phyloP scores from a whole-genome alignment of 2,888 invertebrate species.

The Brachyptera putata region DNA sequence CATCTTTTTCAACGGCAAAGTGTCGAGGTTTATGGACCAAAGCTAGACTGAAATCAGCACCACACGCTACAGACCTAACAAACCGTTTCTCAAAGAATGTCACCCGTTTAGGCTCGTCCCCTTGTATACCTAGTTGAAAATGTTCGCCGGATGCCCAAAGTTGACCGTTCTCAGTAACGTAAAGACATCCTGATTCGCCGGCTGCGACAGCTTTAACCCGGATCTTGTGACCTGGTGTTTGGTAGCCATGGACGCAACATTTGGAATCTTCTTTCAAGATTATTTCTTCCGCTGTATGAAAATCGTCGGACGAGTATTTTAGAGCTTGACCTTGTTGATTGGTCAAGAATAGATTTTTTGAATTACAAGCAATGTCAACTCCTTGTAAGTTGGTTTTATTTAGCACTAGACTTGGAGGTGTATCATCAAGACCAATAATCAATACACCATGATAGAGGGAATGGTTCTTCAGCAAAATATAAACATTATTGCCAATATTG shows the following conservation, averaged over 20 bases:
- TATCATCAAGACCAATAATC: constrained; percentile 27
- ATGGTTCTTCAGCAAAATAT: constrained; percentile 45
- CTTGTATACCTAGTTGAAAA: constrained; percentile 59
- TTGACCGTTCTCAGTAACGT: constrained; percentile 61
- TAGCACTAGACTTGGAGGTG: neutral
- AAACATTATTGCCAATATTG: constrained; percentile 47
- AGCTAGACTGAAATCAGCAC: constrained; percentile 71
- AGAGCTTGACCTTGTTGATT: constrained; percentile 58
- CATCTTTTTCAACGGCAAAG: constrained; percentile 43
- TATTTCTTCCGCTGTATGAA: constrained; percentile 57
- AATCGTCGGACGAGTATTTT: constrained; percentile 51
- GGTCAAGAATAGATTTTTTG: constrained; percentile 56
- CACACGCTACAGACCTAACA: constrained; percentile 67
- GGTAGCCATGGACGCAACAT: constrained; percentile 62
- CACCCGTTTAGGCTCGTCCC: constrained; percentile 56
- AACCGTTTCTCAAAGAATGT: constrained; percentile 64
- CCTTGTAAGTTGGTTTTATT: constrained; percentile 51
- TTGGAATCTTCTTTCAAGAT: constrained; percentile 59
- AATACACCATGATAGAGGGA: constrained; percentile 47
- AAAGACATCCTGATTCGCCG: constrained; percentile 59
- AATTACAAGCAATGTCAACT: constrained; percentile 60
- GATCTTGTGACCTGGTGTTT: constrained; percentile 56
- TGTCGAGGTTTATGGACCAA: constrained; percentile 59
- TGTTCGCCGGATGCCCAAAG: constrained; percentile 66
- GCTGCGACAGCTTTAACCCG: constrained; percentile 60